Evolutionary conservation across 92 coral and sea anemone genomes (phyloP).

Genomic region (Porites lobata): DNA sequence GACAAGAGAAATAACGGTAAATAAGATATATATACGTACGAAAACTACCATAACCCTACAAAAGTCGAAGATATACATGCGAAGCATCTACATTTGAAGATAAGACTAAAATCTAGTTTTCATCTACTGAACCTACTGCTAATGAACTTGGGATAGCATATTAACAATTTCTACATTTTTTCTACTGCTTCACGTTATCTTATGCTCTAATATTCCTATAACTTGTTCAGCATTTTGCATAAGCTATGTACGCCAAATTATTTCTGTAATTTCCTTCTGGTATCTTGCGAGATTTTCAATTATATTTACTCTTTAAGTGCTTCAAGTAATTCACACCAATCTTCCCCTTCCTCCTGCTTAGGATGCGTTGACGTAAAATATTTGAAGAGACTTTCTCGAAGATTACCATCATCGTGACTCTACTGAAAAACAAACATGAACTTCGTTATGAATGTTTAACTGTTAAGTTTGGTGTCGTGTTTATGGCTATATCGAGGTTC

Average conservation of each 20-base stretch:
- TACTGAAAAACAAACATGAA: constrained; percentile 34
- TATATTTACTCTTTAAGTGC: constrained; percentile 42
- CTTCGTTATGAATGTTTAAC: background rate
- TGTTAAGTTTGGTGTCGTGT: background rate
- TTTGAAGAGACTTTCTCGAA: constrained; percentile 29
- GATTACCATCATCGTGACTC: constrained; percentile 22
- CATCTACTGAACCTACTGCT: no score
- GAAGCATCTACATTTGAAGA: no score
- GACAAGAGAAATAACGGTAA: no score
- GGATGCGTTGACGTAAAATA: constrained; percentile 32
- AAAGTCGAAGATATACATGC: no score
- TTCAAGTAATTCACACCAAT: constrained; percentile 39
- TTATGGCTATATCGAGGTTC: background rate
- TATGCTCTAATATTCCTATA: background rate
- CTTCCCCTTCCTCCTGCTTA: background rate
- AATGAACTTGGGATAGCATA: no score
- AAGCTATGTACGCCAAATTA: background rate
- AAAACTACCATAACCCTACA: no score
- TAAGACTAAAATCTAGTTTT: no score
- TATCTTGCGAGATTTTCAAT: background rate
- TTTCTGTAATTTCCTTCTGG: background rate
- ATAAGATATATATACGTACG: no score
- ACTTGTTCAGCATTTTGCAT: background rate
- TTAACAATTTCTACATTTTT: no score
- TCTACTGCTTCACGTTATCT: no score